Conservation (phyloP, 2,797 vertebrate genomes). For the Acipenser transmontanus region DNA sequence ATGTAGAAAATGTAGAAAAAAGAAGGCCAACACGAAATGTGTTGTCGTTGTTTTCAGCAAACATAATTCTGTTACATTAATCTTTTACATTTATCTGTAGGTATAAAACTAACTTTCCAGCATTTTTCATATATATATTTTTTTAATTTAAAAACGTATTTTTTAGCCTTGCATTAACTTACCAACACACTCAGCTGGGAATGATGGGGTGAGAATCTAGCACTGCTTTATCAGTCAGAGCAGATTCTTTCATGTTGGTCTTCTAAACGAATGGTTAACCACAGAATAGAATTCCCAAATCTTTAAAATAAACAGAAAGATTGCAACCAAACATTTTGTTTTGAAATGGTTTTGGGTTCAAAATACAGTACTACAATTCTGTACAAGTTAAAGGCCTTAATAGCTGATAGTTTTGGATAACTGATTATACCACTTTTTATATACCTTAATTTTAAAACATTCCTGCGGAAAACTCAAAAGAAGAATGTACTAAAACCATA, state of each 20-base stretch:
- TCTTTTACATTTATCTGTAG: too few relatives aligned
- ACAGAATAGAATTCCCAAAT: conserved; percentile 53
- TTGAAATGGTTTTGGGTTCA: conserved; percentile 39
- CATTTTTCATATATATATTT: too few relatives aligned
- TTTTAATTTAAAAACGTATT: too few relatives aligned
- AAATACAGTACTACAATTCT: conserved; percentile 36
- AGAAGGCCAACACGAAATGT: too few relatives aligned
- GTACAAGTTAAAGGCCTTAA: conserved; percentile 41
- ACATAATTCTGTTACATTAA: too few relatives aligned
- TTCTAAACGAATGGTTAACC: conserved; percentile 51
- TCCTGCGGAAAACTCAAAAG: conserved; percentile 51
- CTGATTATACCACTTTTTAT: conserved; percentile 44
- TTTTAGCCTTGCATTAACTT: too few relatives aligned
- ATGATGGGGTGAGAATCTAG: conserved; percentile 16
- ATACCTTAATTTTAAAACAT: conserved; percentile 44
- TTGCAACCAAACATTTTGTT: conserved; percentile 49
- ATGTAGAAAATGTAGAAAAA: too few relatives aligned
- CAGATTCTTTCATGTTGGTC: conserved; percentile 53
- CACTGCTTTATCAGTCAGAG: conserved; percentile 41
- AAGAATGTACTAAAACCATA: conserved; percentile 46
- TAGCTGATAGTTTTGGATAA: conserved; percentile 42
- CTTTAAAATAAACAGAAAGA: conserved; percentile 60
- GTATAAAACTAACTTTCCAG: too few relatives aligned
- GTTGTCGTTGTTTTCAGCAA: too few relatives aligned
- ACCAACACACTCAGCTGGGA: too few relatives aligned